Conservation (phyloP, 2,113 vertebrate genomes). For the Malurus alboscapulatus region DNA sequence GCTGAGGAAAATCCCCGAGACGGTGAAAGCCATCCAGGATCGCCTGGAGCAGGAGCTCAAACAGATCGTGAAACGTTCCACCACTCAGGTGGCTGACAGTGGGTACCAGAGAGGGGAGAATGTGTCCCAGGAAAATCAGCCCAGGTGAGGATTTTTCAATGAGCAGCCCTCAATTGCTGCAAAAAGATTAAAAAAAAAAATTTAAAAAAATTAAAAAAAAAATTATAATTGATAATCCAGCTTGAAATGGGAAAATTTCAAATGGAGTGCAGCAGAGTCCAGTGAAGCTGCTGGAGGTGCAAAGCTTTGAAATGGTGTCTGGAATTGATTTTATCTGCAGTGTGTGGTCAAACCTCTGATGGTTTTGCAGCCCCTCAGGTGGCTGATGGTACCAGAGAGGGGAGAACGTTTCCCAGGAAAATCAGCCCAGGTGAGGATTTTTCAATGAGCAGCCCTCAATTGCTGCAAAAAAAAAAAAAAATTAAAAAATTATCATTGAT, state of each 20-base stretch:
- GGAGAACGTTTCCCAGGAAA: no score
- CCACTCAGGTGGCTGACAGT: constrained; percentile 94
- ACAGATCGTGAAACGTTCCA: constrained; percentile 95
- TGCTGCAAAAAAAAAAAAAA: no score
- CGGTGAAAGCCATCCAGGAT: constrained; percentile 94
- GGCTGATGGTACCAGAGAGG: no score
- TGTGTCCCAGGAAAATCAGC: constrained; percentile 88
- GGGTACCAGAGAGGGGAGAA: constrained; percentile 92
- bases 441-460: no score
- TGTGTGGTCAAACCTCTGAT: background rate
- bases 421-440: no score
- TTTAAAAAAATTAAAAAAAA: no score
- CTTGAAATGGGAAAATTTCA: background rate
- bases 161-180: background rate
- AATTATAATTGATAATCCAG: background rate
- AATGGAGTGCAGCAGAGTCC: background rate
- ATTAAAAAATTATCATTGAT: background rate
- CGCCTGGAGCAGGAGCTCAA: constrained; percentile 94
- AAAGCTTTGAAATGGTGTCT: background rate
- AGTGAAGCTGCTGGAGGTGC: background rate
- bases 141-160: constrained; percentile 75
- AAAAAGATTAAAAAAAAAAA: background rate
- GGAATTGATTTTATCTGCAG: background rate
- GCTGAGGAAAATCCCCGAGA: constrained; percentile 93
- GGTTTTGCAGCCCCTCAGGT: background rate